Base-by-base conservation (phyloP, 2,888 invertebrate species). In the Mycalesis mineus region DNA sequence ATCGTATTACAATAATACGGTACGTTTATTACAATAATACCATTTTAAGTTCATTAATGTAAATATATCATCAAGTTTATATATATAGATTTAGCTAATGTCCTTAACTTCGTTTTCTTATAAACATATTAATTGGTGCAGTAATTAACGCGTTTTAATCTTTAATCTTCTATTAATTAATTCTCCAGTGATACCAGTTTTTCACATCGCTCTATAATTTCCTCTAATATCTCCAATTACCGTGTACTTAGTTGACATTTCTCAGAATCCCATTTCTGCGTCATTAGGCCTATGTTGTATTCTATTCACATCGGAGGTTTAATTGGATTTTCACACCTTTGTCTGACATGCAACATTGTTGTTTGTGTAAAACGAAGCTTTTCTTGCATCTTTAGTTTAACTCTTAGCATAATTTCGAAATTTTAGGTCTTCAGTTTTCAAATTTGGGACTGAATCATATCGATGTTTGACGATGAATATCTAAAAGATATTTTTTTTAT, bases 161-260 rank as follows among this genome's bases (percentile, higher is more conserved):
- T 50, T 44, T 58, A 22, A 40, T 39, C 33, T 15, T 15, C 33
- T 41, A 50, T 55, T 55, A 47, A 40, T 48, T 59, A 47, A 41
- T 47, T 13, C 51, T 51, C 28, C 36, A 59, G 51, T 55, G 47
- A 59, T 59, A 59, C 39, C 36, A 13, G 47, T 41, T 55, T 56
- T 22, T 58, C 48, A 28, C 39, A 36, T 36, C 11, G 39, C 15
- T 29, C n/a, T 5, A 11, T 39, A 28, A 28, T 45, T 14, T 50
- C 51, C 42, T 50, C 11, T 49, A 58, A 55, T 51, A 51, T 42
- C 28, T 33, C 22, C 47, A 56, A 59, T 47, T 33, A 47, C 33
- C 11, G 15, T 33, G 51, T 42, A 48, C 56, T 55, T 48, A 36
- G 39, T 39, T 55, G 51, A 59, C 47, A 55, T 55, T 59, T 59